phyloP scores from a whole-genome alignment of 2,888 invertebrate genomes.

The Chymomyza amoena region DNA sequence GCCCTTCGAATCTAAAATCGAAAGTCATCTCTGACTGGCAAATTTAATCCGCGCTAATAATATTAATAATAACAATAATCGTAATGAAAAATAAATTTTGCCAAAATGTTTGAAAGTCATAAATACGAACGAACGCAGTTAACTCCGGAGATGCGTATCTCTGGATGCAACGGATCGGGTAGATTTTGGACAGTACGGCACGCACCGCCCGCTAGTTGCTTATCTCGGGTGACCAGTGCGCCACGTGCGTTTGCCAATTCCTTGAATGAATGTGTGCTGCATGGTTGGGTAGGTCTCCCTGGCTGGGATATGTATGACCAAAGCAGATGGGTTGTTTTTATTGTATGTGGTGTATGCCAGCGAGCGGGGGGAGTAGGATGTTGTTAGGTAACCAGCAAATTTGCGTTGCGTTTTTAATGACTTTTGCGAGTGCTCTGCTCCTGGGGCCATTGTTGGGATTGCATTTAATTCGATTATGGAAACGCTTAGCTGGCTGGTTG shows the following conservation, averaged over 20 bases:
- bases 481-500: not conserved
- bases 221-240: constrained; percentile 78
- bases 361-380: constrained; percentile 23
- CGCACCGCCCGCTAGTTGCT: constrained; percentile 72
- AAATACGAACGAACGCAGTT: constrained; percentile 44
- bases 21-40: constrained; percentile 31
- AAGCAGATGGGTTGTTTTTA: not conserved
- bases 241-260: constrained; percentile 51
- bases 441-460: constrained; percentile 27
- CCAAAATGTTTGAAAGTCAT: constrained; percentile 61
- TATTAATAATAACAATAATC: constrained; percentile 65
- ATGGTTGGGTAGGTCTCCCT: not conserved
- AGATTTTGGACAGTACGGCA: constrained; percentile 33
- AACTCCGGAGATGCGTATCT: not conserved
- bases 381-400: constrained; percentile 54
- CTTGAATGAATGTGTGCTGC: constrained; percentile 73
- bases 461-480: constrained; percentile 73
- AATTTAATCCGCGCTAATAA: constrained; percentile 55
- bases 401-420: constrained; percentile 72
- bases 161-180: not conserved
- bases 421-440: constrained; percentile 44
- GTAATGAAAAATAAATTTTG: constrained; percentile 44
- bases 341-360: not conserved
- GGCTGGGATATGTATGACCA: not conserved
- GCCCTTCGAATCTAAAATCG: constrained; percentile 19